phyloP scores from a whole-genome alignment of 2,888 invertebrate species.

The Drosophila maculinotata region DNA sequence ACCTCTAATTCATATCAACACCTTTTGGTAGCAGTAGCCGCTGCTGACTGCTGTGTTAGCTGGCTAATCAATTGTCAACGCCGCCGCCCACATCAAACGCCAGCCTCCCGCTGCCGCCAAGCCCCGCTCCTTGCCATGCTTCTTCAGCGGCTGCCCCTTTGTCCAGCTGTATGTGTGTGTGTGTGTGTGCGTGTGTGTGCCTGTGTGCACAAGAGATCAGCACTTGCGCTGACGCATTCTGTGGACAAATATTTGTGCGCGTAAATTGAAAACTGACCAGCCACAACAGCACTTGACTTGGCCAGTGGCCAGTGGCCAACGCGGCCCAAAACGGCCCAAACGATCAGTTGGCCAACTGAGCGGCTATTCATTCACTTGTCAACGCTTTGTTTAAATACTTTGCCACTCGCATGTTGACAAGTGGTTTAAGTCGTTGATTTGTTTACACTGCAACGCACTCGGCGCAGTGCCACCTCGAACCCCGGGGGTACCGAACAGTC shows the following conservation, averaged over 20 bases:
- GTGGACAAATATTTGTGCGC: conserved; percentile 78
- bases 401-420: conserved; percentile 80
- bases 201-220: conserved; percentile 78
- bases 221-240: conserved; percentile 79
- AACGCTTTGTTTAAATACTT: conserved; percentile 80
- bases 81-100: conserved; percentile 80
- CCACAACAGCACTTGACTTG: conserved; percentile 78
- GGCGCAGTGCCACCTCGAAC: conserved; percentile 36
- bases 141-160: conserved; percentile 18
- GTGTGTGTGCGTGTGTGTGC: conserved; percentile 3
- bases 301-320: conserved; percentile 36
- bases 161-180: conserved; percentile 22
- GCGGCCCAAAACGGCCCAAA: conserved; percentile 31
- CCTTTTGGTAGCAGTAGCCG: conserved; percentile 50
- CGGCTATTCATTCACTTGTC: conserved; percentile 76
- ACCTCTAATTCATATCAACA: conserved; percentile 63
- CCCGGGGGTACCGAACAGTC: conserved; percentile 5
- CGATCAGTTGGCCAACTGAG: conserved; percentile 41
- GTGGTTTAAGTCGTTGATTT: conserved; percentile 80
- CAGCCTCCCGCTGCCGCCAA: conserved; percentile 28
- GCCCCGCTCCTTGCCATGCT: neutral
- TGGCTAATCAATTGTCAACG: conserved; percentile 78
- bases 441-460: conserved; percentile 70
- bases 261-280: conserved; percentile 81
- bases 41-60: conserved; percentile 24